These are phyloP conservation scores for Micropterix aruncella DNA, from an alignment of 2,888 invertebrate species.

Conservation along the genomic window DNA sequence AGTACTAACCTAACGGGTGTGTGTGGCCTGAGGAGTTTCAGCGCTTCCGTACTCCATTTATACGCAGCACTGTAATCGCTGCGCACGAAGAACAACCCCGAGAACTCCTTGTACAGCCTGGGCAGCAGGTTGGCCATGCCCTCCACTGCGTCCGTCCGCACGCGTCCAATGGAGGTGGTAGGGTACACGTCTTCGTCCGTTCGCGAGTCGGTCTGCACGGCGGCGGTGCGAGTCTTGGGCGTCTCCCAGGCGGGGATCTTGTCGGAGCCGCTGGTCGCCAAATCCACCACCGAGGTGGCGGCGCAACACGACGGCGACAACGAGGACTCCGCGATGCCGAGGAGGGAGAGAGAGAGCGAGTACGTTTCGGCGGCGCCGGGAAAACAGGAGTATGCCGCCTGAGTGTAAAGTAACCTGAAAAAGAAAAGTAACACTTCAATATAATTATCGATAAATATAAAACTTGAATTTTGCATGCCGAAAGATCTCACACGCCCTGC, in stretches of 20 bases:
- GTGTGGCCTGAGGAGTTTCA: constrained; percentile 47
- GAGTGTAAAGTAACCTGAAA: constrained; percentile 68
- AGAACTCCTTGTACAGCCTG: constrained; percentile 70
- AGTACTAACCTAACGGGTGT: constrained; percentile 48
- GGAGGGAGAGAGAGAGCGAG: constrained; percentile 28
- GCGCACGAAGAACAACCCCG: constrained; percentile 66
- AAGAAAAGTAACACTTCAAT: no score
- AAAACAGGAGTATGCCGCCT: constrained; percentile 71
- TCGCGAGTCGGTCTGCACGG: constrained; percentile 9
- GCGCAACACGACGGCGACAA: background rate
- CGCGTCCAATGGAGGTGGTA: background rate
- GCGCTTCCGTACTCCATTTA: constrained; percentile 65
- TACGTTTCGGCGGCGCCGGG: constrained; percentile 61
- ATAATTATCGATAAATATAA: no score
- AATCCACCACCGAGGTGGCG: background rate
- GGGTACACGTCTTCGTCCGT: constrained; percentile 8
- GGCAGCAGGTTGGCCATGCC: constrained; percentile 39
- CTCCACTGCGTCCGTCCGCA: constrained; percentile 16
- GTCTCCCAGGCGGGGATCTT: background rate
- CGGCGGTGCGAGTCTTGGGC: background rate
- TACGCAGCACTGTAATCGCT: constrained; percentile 76
- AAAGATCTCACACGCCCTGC: no score
- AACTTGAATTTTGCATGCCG: no score
- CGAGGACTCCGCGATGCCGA: constrained; percentile 20
- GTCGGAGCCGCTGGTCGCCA: background rate